These are phyloP conservation scores for Tetraneura akinire DNA, from an alignment of 1,140 invertebrate genomes.

Conservation along the genomic window DNA sequence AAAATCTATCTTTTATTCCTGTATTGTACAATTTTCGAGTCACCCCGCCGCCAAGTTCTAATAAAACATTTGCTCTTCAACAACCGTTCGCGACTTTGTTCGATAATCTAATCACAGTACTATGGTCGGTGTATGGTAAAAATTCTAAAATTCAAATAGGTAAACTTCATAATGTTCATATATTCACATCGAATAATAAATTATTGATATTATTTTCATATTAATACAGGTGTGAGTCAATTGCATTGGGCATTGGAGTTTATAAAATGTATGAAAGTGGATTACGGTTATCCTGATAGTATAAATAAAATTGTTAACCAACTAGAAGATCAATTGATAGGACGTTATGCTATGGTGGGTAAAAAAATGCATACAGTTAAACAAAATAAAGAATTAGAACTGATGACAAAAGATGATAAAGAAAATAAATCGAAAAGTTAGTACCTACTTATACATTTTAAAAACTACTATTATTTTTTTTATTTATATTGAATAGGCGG, in stretches of 20 bases:
- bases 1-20: background rate
- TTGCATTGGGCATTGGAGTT: constrained; percentile 41
- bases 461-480: too few relatives aligned
- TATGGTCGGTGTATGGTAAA: constrained; percentile 41
- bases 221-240: constrained; percentile 15
- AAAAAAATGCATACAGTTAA: background rate
- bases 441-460: background rate
- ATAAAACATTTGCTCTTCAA: constrained; percentile 15
- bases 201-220: background rate
- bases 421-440: background rate
- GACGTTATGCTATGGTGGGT: constrained; percentile 13
- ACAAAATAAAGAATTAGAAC: constrained; percentile 1
- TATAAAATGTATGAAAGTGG: constrained; percentile 26
- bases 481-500: too few relatives aligned
- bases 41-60: background rate
- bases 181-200: background rate
- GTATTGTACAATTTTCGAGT: constrained; percentile 23
- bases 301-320: background rate
- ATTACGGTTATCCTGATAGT: constrained; percentile 30
- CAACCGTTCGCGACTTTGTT: constrained; percentile 13
- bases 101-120: constrained; percentile 29
- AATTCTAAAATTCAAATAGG: constrained; percentile 15
- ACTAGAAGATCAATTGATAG: constrained; percentile 19
- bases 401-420: background rate
- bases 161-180: background rate